A percentile compares a stretch with the other conserved stretches of the same genome.
phyloP scores from a whole-genome alignment of 2,113 vertebrate genomes.

The Xyrauchen texanus region DNA sequence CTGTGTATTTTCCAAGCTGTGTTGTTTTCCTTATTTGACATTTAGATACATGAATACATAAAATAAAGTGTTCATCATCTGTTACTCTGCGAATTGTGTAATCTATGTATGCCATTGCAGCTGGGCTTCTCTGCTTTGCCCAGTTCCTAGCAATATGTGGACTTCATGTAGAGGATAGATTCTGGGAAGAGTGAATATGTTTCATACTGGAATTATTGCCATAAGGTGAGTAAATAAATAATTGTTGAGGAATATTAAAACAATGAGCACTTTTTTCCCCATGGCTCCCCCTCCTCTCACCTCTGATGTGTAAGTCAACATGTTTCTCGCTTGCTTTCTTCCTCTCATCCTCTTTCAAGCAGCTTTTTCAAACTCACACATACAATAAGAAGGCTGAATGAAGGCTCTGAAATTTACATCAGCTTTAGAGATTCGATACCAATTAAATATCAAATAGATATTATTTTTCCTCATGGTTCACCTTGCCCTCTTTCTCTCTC shows the following conservation, averaged over 20 bases:
- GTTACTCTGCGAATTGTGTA: background rate
- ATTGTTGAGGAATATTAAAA: conserved; percentile 71
- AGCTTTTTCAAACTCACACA: conserved; percentile 23
- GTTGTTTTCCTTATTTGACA: background rate
- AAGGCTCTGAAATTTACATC: conserved; percentile 46
- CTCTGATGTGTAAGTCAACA: conserved; percentile 48
- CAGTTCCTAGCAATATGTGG: conserved; percentile 24
- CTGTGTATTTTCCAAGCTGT: background rate
- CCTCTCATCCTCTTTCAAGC: conserved; percentile 27
- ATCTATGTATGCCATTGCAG: background rate
- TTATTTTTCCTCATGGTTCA: background rate
- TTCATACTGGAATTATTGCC: conserved; percentile 60
- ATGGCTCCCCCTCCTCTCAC: conserved; percentile 33
- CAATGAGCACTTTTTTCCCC: conserved; percentile 35
- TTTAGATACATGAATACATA: conserved; percentile 21
- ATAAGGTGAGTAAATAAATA: conserved; percentile 71
- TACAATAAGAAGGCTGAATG: conserved; percentile 27
- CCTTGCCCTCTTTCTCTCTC: conserved; percentile 55
- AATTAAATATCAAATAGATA: conserved; percentile 44
- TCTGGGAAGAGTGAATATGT: conserved; percentile 39
- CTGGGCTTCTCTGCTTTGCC: background rate
- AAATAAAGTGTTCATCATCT: background rate
- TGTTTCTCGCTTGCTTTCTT: conserved; percentile 14
- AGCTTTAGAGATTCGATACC: conserved; percentile 25
- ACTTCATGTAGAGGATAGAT: conserved; percentile 27